Percentiles rank a stretch among this genome's conserved stretches.
phyloP scores from a whole-genome alignment of 2,113 vertebrate genomes.

The Lichenostomus cassidix region DNA sequence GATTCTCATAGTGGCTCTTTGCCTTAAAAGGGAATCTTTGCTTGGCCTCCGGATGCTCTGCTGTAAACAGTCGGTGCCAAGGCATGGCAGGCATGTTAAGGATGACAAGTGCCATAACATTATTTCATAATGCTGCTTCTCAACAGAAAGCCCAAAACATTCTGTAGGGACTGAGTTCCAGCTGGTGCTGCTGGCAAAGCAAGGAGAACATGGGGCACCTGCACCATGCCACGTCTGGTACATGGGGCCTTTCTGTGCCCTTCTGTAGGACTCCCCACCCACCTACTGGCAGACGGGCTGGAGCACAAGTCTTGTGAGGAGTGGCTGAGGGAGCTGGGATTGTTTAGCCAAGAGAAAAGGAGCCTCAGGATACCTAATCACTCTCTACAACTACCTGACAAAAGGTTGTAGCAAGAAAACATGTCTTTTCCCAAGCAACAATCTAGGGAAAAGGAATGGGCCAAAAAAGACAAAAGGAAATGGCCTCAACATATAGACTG shows the following conservation, averaged over 20 bases:
- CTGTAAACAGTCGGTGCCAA: slow-evolving; percentile 19
- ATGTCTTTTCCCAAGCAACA: not conserved
- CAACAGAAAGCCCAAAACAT: slow-evolving; percentile 16
- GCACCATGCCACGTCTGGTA: not conserved
- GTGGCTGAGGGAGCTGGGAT: not conserved
- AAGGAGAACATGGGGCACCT: not conserved
- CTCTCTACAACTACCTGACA: not conserved
- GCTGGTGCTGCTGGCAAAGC: not conserved
- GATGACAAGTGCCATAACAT: slow-evolving; percentile 56
- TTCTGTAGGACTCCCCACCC: not conserved
- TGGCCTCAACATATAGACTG: fast-evolving
- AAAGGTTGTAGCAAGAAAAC: not conserved
- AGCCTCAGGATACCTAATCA: not conserved
- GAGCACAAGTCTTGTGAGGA: not conserved
- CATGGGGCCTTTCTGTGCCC: not conserved
- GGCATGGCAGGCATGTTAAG: slow-evolving; percentile 58
- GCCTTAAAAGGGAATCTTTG: slow-evolving; percentile 76
- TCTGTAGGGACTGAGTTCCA: not conserved
- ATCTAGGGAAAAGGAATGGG: not conserved
- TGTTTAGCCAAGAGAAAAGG: not conserved
- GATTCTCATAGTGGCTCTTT: slow-evolving; percentile 67
- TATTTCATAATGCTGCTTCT: slow-evolving; percentile 31
- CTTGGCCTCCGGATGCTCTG: slow-evolving; percentile 33
- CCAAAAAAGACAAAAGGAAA: not conserved
- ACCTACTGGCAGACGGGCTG: not conserved